Percentiles rank a stretch among this genome's conserved stretches.
phyloP scores from a whole-genome alignment of 2,888 invertebrate genomes.

The Seladonia tumulorum region DNA sequence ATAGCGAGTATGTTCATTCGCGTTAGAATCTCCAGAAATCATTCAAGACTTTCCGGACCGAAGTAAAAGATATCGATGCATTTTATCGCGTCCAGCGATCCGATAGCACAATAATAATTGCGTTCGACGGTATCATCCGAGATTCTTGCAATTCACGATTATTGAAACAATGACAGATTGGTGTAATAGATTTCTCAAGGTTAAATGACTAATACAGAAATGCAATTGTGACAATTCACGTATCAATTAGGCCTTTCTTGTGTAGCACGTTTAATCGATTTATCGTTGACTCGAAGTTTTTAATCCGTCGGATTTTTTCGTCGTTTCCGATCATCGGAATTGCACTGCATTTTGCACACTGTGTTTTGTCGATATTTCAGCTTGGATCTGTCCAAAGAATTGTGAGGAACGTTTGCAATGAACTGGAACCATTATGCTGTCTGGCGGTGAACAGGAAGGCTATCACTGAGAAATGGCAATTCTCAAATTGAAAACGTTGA shows the following conservation, averaged over 20 bases:
- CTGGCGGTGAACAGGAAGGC: constrained; percentile 28
- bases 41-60: neutral
- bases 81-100: neutral
- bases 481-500: constrained; percentile 47
- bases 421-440: constrained; percentile 22
- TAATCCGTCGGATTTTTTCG: neutral
- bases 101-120: neutral
- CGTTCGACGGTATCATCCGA: neutral
- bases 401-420: constrained; percentile 27
- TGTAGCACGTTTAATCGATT: neutral
- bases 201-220: constrained; percentile 48
- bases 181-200: constrained; percentile 48
- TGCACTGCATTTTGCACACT: constrained; percentile 1
- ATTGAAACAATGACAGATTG: constrained; percentile 35
- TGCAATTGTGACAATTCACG: constrained; percentile 9
- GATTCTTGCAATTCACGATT: constrained; percentile 29
- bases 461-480: constrained; percentile 55
- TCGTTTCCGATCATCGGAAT: neutral
- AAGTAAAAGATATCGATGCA: neutral
- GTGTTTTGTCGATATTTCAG: constrained; percentile 39
- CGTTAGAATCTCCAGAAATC: neutral
- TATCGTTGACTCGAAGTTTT: neutral
- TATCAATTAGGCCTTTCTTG: neutral
- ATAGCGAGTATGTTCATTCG: constrained; percentile 34
- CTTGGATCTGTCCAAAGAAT: constrained; percentile 11